A percentile compares a stretch with the other conserved stretches of the same genome.
Evolutionary conservation across 2,797 vertebrate species (phyloP).

Genomic region (Platalea minor): DNA sequence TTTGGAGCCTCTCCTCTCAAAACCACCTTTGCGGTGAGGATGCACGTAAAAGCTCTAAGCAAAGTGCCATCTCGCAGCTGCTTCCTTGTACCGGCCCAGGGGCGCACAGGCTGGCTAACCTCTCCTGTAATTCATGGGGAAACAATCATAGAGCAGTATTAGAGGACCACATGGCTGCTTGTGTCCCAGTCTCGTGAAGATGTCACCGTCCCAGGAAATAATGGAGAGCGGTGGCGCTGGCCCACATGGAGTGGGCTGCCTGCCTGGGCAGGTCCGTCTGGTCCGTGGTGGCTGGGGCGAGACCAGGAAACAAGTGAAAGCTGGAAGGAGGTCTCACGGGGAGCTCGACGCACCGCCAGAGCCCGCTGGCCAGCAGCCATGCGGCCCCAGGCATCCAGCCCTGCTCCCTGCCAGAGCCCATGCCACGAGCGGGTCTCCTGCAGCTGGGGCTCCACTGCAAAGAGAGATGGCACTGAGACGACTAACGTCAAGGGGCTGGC

Average conservation of each 20-base stretch:
- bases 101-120: not conserved
- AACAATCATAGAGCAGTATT: not conserved
- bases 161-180: fast-evolving
- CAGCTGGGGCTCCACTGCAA: not conserved
- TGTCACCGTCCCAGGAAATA: not conserved
- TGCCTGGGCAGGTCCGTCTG: not conserved
- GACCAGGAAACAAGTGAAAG: not conserved
- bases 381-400: not conserved
- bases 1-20: not conserved
- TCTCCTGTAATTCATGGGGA: not conserved
- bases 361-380: not conserved
- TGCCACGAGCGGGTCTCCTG: fast-evolving
- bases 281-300: fast-evolving
- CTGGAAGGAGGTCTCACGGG: not conserved
- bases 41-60: not conserved
- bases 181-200: fast-evolving
- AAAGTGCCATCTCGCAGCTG: not conserved
- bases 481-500: fast-evolving
- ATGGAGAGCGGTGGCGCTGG: not conserved
- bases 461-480: not conserved
- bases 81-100: not conserved
- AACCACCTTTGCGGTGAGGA: not conserved
- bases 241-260: not conserved
- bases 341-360: not conserved
- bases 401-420: not conserved